Percentiles rank a stretch among this genome's conserved stretches.
These are phyloP conservation scores for Theropithecus gelada DNA, from an alignment of 2,113 vertebrate species.

Conservation along the genomic window DNA sequence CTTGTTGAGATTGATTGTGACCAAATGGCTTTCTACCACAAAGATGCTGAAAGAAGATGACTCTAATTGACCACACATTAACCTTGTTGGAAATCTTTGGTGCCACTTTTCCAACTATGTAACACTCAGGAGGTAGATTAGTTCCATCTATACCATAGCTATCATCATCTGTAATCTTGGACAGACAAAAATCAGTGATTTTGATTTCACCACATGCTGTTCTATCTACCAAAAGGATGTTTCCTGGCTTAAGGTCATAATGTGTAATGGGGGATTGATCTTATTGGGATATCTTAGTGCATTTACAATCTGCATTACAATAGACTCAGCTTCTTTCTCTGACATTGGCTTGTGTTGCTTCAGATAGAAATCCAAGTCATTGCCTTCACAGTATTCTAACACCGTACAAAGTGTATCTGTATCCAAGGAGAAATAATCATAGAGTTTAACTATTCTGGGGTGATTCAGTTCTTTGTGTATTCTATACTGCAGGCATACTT, in stretches of 20 bases:
- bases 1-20: conserved; percentile 96
- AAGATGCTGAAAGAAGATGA: conserved; percentile 99
- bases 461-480: conserved; percentile 99
- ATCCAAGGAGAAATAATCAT: conserved; percentile 99
- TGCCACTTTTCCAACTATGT: conserved; percentile 98
- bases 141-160: conserved; percentile 99
- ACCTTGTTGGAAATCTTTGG: conserved; percentile 99
- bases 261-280: conserved; percentile 99
- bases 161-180: conserved; percentile 99
- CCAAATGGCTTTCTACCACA: conserved; percentile 99
- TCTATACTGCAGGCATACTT: conserved; percentile 99
- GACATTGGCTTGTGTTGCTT: conserved; percentile 99
- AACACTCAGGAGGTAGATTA: conserved; percentile 99
- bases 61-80: conserved; percentile 98
- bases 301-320: conserved; percentile 99
- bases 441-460: conserved; percentile 98
- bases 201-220: conserved; percentile 99
- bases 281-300: conserved; percentile 99
- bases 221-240: conserved; percentile 98
- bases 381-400: conserved; percentile 99
- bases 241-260: conserved; percentile 99
- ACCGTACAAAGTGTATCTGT: conserved; percentile 99
- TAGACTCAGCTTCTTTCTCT: conserved; percentile 98
- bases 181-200: conserved; percentile 99
- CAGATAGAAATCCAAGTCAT: conserved; percentile 99